These are phyloP conservation scores for Drosophila lini DNA, from an alignment of 1,140 invertebrate species.

Conservation along the genomic window DNA sequence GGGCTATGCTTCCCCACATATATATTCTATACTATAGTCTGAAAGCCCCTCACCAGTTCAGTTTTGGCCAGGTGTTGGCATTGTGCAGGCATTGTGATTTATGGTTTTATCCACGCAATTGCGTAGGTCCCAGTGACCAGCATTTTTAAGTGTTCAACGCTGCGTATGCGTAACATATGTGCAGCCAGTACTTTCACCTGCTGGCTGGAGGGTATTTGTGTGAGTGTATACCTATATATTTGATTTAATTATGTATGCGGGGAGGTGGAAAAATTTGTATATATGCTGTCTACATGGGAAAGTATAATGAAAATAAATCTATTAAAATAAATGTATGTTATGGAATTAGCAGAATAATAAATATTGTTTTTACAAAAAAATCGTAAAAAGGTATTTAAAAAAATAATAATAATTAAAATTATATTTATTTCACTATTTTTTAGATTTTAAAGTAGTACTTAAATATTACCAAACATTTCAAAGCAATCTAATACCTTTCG, in stretches of 20 bases:
- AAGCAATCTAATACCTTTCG: background rate
- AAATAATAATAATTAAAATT: too few species aligned
- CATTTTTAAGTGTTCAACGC: constrained; percentile 54
- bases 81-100: constrained; percentile 57
- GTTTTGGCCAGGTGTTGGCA: constrained; percentile 44
- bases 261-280: constrained; percentile 17
- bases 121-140: constrained; percentile 43
- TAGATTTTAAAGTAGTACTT: background rate
- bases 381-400: too few species aligned
- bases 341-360: background rate
- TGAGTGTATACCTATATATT: constrained; percentile 22
- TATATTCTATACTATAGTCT: constrained; percentile 11
- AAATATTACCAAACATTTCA: background rate
- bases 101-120: constrained; percentile 53
- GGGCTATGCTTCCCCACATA: background rate
- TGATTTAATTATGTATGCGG: constrained; percentile 55
- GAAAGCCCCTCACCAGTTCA: constrained; percentile 10
- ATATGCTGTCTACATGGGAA: background rate
- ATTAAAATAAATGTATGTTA: background rate
- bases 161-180: constrained; percentile 64
- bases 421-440: background rate
- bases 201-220: background rate
- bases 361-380: background rate
- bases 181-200: constrained; percentile 11
- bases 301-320: background rate